Conservation (phyloP, 2,797 vertebrate genomes). For the Rhynchonycteris naso region DNA sequence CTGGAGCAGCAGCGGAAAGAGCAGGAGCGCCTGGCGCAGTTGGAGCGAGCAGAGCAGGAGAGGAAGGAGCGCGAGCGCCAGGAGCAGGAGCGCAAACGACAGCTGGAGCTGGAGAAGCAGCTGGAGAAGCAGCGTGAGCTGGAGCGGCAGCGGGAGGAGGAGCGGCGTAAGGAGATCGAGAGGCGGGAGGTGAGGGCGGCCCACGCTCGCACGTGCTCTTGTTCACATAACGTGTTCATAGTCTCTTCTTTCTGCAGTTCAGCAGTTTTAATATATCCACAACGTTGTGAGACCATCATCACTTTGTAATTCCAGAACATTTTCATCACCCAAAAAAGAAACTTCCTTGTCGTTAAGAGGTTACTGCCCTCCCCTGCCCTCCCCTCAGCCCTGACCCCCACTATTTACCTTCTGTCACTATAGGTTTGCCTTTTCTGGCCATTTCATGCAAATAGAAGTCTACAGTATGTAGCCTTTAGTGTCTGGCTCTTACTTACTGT, state of each 20-base stretch:
- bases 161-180: slow-evolving; percentile 96
- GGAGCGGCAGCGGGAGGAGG: slow-evolving; percentile 95
- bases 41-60: slow-evolving; percentile 95
- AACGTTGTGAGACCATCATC: accelerated
- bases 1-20: slow-evolving; percentile 97
- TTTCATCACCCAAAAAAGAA: background rate
- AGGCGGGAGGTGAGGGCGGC: slow-evolving; percentile 92
- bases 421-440: background rate
- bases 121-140: slow-evolving; percentile 95
- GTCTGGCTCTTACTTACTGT: background rate
- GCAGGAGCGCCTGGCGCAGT: slow-evolving; percentile 93
- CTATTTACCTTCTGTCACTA: background rate
- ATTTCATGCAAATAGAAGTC: background rate
- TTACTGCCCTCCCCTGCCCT: background rate
- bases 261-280: background rate
- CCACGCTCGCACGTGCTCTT: accelerated
- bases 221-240: too few species aligned
- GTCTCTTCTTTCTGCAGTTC: background rate
- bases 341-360: background rate
- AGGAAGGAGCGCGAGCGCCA: slow-evolving; percentile 94
- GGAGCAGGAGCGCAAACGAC: slow-evolving; percentile 95
- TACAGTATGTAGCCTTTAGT: background rate
- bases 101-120: slow-evolving; percentile 96
- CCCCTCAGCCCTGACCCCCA: accelerated
- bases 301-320: background rate